These are phyloP conservation scores for Lepidurus couesii DNA, from an alignment of 1,140 invertebrate species.

Conservation along the genomic window DNA sequence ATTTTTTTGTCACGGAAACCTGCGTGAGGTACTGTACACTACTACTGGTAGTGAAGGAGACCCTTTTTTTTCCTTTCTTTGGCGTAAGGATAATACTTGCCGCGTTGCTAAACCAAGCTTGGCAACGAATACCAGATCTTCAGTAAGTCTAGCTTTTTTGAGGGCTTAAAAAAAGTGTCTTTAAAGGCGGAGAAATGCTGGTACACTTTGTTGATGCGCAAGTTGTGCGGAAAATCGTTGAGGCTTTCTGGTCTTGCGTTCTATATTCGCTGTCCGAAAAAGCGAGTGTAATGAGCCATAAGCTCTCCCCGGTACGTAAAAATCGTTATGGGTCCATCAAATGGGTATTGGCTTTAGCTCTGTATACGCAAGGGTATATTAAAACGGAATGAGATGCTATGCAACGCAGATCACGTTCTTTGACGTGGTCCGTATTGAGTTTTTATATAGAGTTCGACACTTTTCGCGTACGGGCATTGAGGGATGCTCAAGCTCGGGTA, in stretches of 20 bases:
- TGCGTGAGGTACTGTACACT: not conserved
- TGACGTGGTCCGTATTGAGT: not conserved
- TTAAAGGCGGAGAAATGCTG: not conserved
- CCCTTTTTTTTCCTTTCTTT: not conserved
- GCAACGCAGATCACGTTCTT: not conserved
- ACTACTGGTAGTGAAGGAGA: not conserved
- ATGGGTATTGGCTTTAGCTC: not conserved
- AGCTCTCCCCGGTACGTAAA: not conserved
- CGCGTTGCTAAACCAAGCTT: not conserved
- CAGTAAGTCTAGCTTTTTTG: not conserved
- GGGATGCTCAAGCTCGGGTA: not conserved
- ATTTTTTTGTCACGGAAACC: not conserved
- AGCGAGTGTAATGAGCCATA: not conserved
- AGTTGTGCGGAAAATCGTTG: not conserved
- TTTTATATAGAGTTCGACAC: not conserved
- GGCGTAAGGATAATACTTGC: not conserved
- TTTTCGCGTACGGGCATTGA: not conserved
- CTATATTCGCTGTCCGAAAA: conserved; percentile 4
- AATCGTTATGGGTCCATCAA: not conserved
- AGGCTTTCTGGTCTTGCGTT: not conserved
- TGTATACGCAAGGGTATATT: not conserved
- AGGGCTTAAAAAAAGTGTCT: not conserved
- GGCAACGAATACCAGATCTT: not conserved
- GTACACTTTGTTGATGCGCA: not conserved
- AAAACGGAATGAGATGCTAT: not conserved